Base-by-base conservation (phyloP, 2,888 invertebrate species). In the Augochlorella aurata region DNA sequence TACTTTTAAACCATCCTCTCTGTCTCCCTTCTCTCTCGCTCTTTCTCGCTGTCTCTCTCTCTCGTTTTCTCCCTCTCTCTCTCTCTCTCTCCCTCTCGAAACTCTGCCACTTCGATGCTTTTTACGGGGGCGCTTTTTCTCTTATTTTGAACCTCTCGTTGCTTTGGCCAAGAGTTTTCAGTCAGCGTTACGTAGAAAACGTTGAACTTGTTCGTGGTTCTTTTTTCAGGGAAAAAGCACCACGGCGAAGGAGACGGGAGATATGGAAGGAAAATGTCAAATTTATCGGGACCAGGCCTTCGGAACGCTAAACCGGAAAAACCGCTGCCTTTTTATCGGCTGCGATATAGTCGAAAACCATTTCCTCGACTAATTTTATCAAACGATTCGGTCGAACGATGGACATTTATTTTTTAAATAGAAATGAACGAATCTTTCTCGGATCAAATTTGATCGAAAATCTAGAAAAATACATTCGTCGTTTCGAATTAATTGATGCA, bases 71-170 rank as follows among this genome's bases (percentile, higher is more conserved):
- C 21, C 21, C 21, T 3, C 54, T 2, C 52, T 9, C 52, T 52
- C 52, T 52, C 52, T 8, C 10, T 10, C n/a, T 52, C 10, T 24
- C 54, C 21, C 77, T 74, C 77, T 49, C 74, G 29, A 63, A 52
- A 80, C 88, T 87, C 86, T 90, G 88, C 88, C 88, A 90, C 90
- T 90, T 89, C 87, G 89, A 90, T 87, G 90, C 90, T 91, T 89
- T 91, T 88, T 87, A 87, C 87, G 89, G 86, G 21, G 83, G 84
- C 85, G 83, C 81, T 86, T 88, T 69, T 84, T 79, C 82, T 82
- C 77, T 84, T 82, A 82, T 87, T 87, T 89, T 85, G 81, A 87
- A 90, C 90, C 87, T 89, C 89, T 78, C 90, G 89, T 87, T 85
- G 85, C 84, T 81, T 82, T 80, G 85, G 82, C 82, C 82, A 81